These are phyloP conservation scores for Heliothis peltigera DNA, from an alignment of 2,888 invertebrate species.

Conservation along the genomic window DNA sequence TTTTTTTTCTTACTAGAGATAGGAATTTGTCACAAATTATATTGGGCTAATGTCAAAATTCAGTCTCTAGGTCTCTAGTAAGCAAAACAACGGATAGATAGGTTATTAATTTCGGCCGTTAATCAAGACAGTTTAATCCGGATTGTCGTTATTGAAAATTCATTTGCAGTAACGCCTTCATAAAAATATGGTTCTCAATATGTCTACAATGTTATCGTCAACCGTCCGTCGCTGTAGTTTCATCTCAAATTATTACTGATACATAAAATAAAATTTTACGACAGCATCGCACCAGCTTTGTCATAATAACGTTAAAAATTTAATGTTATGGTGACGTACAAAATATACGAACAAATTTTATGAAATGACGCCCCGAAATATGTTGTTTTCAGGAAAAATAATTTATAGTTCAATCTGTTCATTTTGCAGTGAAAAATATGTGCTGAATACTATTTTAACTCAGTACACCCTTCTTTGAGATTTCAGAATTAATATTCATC, in stretches of 20 bases:
- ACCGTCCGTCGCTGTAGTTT: slow-evolving; percentile 37
- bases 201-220: slow-evolving; percentile 9
- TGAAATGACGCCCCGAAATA: neutral
- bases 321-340: slow-evolving; percentile 27
- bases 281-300: slow-evolving; percentile 14
- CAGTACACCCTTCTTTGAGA: neutral
- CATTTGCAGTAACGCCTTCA: slow-evolving; percentile 10
- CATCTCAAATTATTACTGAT: slow-evolving; percentile 49
- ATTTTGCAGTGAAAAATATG: neutral
- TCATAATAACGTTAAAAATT: slow-evolving; percentile 41
- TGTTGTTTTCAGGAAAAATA: slow-evolving; percentile 2
- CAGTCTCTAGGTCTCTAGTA: too few species aligned
- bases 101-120: too few species aligned
- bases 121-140: slow-evolving; percentile 3
- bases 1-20: too few species aligned
- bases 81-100: too few species aligned
- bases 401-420: neutral
- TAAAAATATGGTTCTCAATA: slow-evolving; percentile 27
- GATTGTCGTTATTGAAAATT: slow-evolving; percentile 41
- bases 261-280: slow-evolving; percentile 49
- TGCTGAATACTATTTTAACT: neutral
- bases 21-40: too few species aligned
- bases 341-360: slow-evolving; percentile 29
- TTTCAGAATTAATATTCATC: neutral
- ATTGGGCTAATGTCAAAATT: too few species aligned